Base-by-base conservation (phyloP, 2,888 invertebrate species). In the Cantharis rufa region DNA sequence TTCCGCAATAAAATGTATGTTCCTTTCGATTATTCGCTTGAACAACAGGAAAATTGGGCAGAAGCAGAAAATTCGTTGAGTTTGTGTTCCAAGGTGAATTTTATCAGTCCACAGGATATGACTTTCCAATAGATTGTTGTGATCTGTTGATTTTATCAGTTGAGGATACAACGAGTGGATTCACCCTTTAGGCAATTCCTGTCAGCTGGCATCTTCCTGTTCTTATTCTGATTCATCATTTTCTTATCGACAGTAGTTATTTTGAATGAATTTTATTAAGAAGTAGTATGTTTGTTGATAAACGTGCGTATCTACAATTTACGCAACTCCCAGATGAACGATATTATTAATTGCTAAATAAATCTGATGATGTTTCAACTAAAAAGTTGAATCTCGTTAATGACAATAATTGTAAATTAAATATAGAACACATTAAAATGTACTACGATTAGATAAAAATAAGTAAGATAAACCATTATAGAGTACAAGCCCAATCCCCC, bases 401-500 rank as follows among this genome's bases (percentile, higher is more conserved):
- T 24, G 11, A 66, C 24, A 66, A 66, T 66, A 66, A 66, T 66
- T 66, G 64, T 21, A 66, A 21, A 66, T 66, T 66, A 66, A 66
- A 66, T 66, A 66, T 66, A 66, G 64, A 66, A 66, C 64, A 66
- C 64, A 69, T 28, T 61, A 27, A 48, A 71, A 75, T 68, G 18
- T 68, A 48, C 48, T 48, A 66, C 69, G 69, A 76, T 76, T 76
- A 72, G 48, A 69, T 69, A 69, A 72, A 76, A 72, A 76, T 71
- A 69, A 72, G 63, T 27, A 66, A 18, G 15, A 63, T 28, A 69
- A 71, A 76, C 21, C 64, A 70, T 76, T 69, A 63, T 69, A 27
- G 71, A 75, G 72, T 28, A 68, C 69, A 32, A 72, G 71, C 66
- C 78, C 69, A 32, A 72, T 69, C 66, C 78, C 78, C 78, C 78